These are phyloP conservation scores for Solen grandis DNA, from an alignment of 1,140 invertebrate genomes.

Conservation along the genomic window DNA sequence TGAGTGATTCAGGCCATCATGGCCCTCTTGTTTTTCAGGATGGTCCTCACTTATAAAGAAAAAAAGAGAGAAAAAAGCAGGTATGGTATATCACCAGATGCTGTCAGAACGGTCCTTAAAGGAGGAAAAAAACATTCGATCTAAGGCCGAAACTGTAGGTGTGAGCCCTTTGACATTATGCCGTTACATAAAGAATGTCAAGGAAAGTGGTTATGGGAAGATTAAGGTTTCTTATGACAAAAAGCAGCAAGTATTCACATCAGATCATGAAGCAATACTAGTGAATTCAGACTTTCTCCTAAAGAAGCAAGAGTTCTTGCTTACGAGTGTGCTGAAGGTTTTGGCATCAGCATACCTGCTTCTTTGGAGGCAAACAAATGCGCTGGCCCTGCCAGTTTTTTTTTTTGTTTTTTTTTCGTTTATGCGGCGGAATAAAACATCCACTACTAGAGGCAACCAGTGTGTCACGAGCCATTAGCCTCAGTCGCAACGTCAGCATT, in stretches of 20 bases:
- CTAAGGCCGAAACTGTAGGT: not conserved
- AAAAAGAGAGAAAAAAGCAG: not conserved
- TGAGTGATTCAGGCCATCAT: too few species aligned
- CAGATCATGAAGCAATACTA: not conserved
- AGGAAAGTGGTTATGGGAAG: not conserved
- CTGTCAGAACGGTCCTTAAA: not conserved
- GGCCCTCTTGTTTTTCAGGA: too few species aligned
- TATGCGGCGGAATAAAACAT: constrained; percentile 74
- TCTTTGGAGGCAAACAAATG: constrained; percentile 72
- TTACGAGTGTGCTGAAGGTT: constrained; percentile 74
- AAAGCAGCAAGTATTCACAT: not conserved
- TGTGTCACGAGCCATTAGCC: constrained; percentile 80
- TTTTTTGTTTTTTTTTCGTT: constrained; percentile 80
- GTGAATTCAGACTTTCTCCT: constrained; percentile 35
- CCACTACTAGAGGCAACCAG: constrained; percentile 80
- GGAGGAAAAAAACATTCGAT: not conserved
- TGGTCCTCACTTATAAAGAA: too few species aligned
- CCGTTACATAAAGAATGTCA: constrained; percentile 3
- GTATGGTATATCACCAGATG: not conserved
- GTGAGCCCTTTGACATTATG: constrained; percentile 6
- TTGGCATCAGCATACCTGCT: constrained; percentile 71
- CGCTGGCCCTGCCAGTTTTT: constrained; percentile 81
- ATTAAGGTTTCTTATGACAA: not conserved
- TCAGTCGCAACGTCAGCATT: constrained; percentile 80
- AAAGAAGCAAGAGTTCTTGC: constrained; percentile 79